Percentiles rank a stretch among this genome's conserved stretches.
phyloP scores from a whole-genome alignment of 2,797 vertebrate species.

The Tachyglossus aculeatus region DNA sequence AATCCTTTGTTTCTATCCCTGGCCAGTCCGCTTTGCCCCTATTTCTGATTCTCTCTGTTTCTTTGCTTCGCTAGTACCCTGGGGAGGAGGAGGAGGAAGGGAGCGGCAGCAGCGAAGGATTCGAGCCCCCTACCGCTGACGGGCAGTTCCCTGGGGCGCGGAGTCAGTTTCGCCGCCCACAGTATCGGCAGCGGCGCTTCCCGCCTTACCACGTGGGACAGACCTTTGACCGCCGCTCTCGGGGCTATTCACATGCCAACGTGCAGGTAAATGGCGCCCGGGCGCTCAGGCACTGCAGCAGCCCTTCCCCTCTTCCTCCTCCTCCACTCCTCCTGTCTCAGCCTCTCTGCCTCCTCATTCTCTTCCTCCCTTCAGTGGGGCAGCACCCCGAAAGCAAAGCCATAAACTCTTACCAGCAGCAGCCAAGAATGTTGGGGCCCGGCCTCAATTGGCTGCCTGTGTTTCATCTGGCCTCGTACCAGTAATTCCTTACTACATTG shows the following conservation, averaged over 20 bases:
- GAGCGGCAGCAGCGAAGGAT: constrained; percentile 64
- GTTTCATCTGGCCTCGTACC: no score
- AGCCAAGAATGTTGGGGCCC: no score
- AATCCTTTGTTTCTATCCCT: constrained; percentile 35
- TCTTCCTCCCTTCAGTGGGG: neutral
- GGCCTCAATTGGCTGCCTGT: no score
- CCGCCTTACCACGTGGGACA: constrained; percentile 49
- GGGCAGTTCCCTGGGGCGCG: constrained; percentile 41
- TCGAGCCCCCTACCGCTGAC: constrained; percentile 29
- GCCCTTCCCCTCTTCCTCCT: constrained; percentile 22
- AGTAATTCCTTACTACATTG: no score
- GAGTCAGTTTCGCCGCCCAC: constrained; percentile 10
- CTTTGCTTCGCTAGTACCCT: constrained; percentile 59
- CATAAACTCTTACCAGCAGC: no score
- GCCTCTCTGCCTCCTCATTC: constrained; percentile 5
- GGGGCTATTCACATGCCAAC: constrained; percentile 60
- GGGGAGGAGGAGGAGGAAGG: constrained; percentile 56
- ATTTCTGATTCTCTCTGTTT: constrained; percentile 54
- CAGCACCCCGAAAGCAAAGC: no score
- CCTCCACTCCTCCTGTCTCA: constrained; percentile 22
- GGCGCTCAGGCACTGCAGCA: constrained; percentile 24
- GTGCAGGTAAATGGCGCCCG: constrained; percentile 61
- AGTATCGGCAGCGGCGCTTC: constrained; percentile 49
- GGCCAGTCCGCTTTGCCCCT: constrained; percentile 7
- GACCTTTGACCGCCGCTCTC: constrained; percentile 47